Base-by-base conservation (phyloP, 2,888 invertebrate species). In the Sarcophaga caerulescens region DNA sequence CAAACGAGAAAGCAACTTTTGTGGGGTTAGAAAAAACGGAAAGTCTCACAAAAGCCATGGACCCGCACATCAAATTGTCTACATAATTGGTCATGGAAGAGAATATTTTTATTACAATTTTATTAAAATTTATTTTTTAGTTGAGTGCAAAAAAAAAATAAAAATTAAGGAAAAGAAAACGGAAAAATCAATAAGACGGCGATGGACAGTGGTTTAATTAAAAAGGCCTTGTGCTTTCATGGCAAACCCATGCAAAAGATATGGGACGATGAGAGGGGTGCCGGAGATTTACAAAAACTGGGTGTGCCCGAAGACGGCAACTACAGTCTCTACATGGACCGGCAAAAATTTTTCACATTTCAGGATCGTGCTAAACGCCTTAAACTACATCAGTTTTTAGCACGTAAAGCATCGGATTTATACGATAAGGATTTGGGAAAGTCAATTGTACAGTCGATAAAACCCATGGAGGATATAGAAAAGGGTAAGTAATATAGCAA, bases 241-340 rank as follows among this genome's bases (percentile, higher is more conserved):
- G 97, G 97, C 3, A 97, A 97, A 90, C 97, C 97, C 90, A 94
- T 97, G 88, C 97, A 97, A 93, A 97, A 97, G 94, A 95, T 97
- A 89, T 97, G 97, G 97, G 97, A 97, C 92, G 95, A 96, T 45
- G 97, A 97, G 92, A 95, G 96, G 90, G 97, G 97, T 83, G 96
- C 96, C 90, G 95, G 95, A 77, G 97, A 97, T 91, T 93, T 97
- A 85, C 90, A 94, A 35, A 95, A 95, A 91, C 93, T 95, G 87
- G 95, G 95, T 81, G 94, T 95, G 65, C 89, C 89, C 5, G 94
- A 94, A 62, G 94, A 94, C 91, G 94, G 96, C 88, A 96, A 96
- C 93, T 97, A 95, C 91, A 95, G 96, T 70, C 95, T 96, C 73
- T 97, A 97, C 92, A 95, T 96, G 90, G 95, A 96, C 87, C 94